Evolutionary conservation across 2,113 vertebrate species (phyloP).

Genomic region (Notothenia rossii): DNA sequence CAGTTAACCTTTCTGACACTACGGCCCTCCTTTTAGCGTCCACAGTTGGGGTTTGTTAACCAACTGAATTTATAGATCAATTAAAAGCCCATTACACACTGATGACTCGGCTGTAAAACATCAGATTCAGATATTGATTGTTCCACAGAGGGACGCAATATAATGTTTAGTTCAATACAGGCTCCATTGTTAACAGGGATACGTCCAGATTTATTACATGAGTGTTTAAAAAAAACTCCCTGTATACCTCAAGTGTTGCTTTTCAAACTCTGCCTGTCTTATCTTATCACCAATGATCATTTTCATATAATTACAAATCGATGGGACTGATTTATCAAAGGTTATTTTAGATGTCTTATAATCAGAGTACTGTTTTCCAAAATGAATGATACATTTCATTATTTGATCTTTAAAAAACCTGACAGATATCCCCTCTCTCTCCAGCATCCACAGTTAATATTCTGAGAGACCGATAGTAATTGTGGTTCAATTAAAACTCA

Average conservation of each 20-base stretch:
- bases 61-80: constrained; percentile 42
- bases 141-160: neutral
- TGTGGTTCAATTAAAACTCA: constrained; percentile 12
- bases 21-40: too few species aligned
- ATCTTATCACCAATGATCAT: neutral
- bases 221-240: neutral
- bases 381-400: neutral
- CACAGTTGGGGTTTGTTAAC: constrained; percentile 3
- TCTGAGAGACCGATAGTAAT: constrained; percentile 22
- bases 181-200: neutral
- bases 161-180: neutral
- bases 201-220: constrained; percentile 9
- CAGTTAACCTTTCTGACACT: constrained; percentile 5
- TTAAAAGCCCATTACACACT: constrained; percentile 49
- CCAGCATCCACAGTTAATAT: constrained; percentile 1
- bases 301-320: neutral
- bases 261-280: neutral
- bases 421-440: neutral
- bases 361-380: neutral
- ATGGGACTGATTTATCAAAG: neutral
- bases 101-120: constrained; percentile 26
- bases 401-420: neutral
- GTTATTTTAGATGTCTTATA: neutral
- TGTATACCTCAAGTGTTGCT: neutral
- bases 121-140: neutral